Base-by-base conservation (phyloP, 2,888 invertebrate genomes). In the Eupsilia transversa region DNA sequence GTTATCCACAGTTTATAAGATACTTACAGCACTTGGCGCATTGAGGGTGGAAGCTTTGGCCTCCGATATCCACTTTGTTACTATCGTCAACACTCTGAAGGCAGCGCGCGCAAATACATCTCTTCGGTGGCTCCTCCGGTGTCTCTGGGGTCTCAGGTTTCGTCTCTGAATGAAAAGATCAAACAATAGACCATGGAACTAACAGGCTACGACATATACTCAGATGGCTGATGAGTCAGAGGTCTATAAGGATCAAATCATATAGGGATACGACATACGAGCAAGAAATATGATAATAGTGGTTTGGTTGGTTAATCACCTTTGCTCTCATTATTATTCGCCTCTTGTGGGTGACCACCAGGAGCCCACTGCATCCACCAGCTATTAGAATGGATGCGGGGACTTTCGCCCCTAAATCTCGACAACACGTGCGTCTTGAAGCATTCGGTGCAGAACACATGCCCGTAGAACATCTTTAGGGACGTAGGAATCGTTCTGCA, bases 281-380 rank as follows among this genome's bases (percentile, higher is more conserved):
- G 2, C 7, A 43, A 30, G 23, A 63, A 4, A 23, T 1, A 0
- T 14, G 35, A 23, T 59, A 17, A 46, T 46, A 9, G 52, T 52
- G 4, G 52, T n/a, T 52, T 0, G 17, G 17, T 61, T 23, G 12
- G 3, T 6, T 59, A 43, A 23, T 46, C 14, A 65, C 88, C 89
- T 70, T 87, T 86, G 72, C 80, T 79, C 7, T 87, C 87, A 52
- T 76, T 76, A 60, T 70, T 52, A 30, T 54, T 59, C 17, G 52
- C 73, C 10, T 87, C 84, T 54, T 87, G 89, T 0, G 91, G 90
- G 74, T 89, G 92, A 23, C 83, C 57, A 0, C 92, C 93, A 14
- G 94, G 93, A 1, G 91, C 93, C 93, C 94, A 95, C 74, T 95
- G 94, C 93, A 93, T 93, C 95, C 96, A 95, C 95, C 95, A 95